Conservation (phyloP, 2,888 invertebrate genomes). For the Caenorhabditis wallacei region DNA sequence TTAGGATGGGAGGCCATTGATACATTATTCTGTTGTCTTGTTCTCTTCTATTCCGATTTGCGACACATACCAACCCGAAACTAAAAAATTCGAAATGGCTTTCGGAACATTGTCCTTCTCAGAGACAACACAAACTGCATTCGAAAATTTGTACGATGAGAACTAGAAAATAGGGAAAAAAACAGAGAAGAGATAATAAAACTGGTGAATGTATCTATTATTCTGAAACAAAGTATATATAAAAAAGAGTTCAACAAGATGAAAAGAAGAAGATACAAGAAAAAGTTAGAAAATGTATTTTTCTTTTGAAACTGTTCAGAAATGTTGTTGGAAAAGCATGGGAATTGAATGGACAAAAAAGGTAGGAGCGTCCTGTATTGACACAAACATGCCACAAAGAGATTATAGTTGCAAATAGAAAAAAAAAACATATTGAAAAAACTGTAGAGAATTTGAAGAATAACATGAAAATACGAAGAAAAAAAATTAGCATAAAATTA, state of each 20-base stretch:
- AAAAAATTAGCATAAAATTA: too few species aligned
- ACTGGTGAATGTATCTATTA: constrained; percentile 25
- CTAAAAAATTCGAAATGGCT: constrained; percentile 12
- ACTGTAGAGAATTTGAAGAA: too few species aligned
- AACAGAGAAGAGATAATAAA: constrained; percentile 20
- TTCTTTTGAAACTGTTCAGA: constrained; percentile 8
- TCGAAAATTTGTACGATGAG: background rate
- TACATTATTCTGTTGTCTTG: constrained; percentile 54
- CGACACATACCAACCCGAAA: constrained; percentile 20
- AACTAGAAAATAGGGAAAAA: background rate
- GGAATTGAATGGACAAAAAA: constrained; percentile 8
- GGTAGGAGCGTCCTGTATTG: constrained; percentile 42
- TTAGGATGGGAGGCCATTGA: constrained; percentile 56
- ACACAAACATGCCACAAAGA: constrained; percentile 34
- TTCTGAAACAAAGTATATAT: constrained; percentile 11
- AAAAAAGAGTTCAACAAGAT: constrained; percentile 3
- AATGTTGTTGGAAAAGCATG: constrained; percentile 37
- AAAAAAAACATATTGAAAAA: background rate
- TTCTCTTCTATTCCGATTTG: constrained; percentile 21
- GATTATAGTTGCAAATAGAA: background rate
- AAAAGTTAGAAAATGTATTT: background rate
- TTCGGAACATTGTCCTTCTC: constrained; percentile 37
- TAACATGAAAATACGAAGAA: too few species aligned
- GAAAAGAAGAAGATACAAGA: background rate
- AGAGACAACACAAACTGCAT: background rate